Evolutionary conservation across 2,797 vertebrate species (phyloP).

Genomic region (Tinamus major): DNA sequence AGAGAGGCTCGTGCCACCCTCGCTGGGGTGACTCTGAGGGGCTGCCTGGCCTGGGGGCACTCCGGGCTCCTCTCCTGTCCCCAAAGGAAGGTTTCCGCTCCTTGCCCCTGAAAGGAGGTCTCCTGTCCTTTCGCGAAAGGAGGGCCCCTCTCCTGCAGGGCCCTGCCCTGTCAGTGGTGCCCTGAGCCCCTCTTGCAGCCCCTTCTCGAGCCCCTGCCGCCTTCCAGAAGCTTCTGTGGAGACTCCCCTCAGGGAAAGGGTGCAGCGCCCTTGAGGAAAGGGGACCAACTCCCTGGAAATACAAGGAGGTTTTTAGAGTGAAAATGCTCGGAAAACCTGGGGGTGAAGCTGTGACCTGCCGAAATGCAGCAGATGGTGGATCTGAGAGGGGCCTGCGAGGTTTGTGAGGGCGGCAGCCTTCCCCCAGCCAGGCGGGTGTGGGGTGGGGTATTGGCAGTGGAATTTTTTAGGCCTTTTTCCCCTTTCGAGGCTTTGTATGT

Average conservation of each 20-base stretch:
- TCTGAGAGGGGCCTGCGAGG: too few relatives aligned
- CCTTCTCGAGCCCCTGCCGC: fast-evolving
- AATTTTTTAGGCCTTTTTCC: not conserved
- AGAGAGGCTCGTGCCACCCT: fast-evolving
- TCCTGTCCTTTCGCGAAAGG: too few relatives aligned
- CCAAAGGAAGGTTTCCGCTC: too few relatives aligned
- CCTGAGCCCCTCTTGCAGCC: fast-evolving
- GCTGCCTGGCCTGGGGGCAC: fast-evolving
- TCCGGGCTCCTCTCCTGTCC: not conserved
- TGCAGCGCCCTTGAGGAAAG: not conserved
- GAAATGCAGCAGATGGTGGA: not conserved
- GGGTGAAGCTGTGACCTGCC: not conserved
- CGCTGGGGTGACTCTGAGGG: fast-evolving
- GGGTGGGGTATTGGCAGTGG: too few relatives aligned
- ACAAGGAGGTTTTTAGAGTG: not conserved
- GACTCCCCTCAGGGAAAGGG: not conserved
- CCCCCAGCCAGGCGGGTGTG: not conserved
- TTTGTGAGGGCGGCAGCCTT: not conserved
- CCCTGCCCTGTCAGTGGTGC: too few relatives aligned
- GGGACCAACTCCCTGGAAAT: not conserved
- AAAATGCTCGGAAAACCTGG: not conserved
- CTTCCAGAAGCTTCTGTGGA: not conserved
- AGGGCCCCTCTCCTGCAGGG: too few relatives aligned
- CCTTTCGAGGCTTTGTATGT: not conserved
- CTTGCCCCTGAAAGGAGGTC: too few relatives aligned